phyloP scores from a whole-genome alignment of 2,113 vertebrate species.

The Columba livia region DNA sequence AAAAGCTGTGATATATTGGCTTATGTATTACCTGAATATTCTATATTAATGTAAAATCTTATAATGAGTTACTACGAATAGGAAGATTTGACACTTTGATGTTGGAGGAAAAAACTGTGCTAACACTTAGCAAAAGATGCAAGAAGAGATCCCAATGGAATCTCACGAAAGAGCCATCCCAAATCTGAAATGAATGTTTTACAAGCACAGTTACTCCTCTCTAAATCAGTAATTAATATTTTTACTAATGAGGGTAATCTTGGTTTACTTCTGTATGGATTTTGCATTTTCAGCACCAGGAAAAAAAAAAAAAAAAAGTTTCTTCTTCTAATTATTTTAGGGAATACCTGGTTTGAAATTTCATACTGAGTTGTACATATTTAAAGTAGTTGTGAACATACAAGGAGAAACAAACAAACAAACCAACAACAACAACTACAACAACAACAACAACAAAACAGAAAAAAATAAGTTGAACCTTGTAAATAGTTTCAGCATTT shows the following conservation, averaged over 20 bases:
- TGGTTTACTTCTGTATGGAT: not conserved
- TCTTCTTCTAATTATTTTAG: not conserved
- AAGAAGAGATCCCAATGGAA: not conserved
- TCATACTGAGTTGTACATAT: not conserved
- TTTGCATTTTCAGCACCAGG: not conserved
- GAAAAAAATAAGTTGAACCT: not conserved
- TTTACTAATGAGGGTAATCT: not conserved
- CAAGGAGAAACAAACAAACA: not conserved
- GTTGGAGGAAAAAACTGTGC: not conserved
- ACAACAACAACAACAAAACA: too few relatives aligned
- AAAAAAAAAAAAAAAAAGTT: not conserved
- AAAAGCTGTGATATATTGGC: not conserved
- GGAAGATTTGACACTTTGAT: not conserved
- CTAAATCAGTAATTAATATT: not conserved
- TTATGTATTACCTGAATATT: not conserved
- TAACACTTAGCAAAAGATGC: not conserved
- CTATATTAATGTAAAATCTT: not conserved
- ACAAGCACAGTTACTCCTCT: not conserved
- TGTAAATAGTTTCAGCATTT: not conserved
- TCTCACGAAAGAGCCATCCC: not conserved
- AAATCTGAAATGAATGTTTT: not conserved
- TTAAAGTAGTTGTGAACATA: not conserved
- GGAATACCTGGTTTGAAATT: not conserved
- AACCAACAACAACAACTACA: too few relatives aligned
- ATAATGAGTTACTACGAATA: not conserved